Evolutionary conservation across 37 sponge, comb jelly and placozoan species (phyloP).

Genomic region (Beroe forskalii): DNA sequence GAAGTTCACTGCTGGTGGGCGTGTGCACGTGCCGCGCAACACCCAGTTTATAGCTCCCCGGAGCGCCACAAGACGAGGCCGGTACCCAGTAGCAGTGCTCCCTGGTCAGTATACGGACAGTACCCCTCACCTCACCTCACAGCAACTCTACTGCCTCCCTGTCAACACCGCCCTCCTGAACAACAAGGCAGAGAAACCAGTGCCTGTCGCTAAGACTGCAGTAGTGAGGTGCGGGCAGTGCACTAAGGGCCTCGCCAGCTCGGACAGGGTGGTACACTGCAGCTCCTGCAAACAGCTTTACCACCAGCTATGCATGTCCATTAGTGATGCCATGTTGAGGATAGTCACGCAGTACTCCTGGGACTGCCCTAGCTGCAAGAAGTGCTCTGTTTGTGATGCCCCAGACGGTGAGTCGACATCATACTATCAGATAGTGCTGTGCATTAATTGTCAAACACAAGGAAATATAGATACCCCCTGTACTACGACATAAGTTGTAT

Average conservation of each 20-base stretch:
- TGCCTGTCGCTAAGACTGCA: background rate
- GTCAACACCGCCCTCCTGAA: slow-evolving; percentile 19
- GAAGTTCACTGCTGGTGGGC: background rate
- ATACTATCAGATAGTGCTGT: too few relatives aligned
- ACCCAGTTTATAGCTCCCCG: slow-evolving; percentile 46
- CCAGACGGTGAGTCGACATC: slow-evolving; percentile 72
- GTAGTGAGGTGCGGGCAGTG: slow-evolving; percentile 17
- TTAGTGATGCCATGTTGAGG: slow-evolving; percentile 63
- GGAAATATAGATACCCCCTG: too few relatives aligned
- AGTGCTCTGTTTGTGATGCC: slow-evolving; percentile 73
- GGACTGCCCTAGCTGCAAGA: slow-evolving; percentile 91
- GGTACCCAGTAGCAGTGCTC: slow-evolving; percentile 82
- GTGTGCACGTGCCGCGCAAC: slow-evolving; percentile 24
- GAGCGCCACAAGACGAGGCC: slow-evolving; percentile 1
- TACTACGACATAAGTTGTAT: too few relatives aligned
- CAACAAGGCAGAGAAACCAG: slow-evolving; percentile 4
- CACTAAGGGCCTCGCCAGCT: background rate
- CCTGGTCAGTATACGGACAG: slow-evolving; percentile 81
- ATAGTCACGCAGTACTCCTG: slow-evolving; percentile 73
- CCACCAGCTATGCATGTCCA: slow-evolving; percentile 76
- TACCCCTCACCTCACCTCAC: slow-evolving; percentile 42
- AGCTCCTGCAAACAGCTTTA: background rate
- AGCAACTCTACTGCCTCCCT: slow-evolving; percentile 12
- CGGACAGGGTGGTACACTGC: slow-evolving; percentile 8
- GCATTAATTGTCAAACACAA: too few relatives aligned